Evolutionary conservation across 2,113 vertebrate genomes (phyloP), one percentile per base, ranked within the genome.

Genomic region (Brachirus orientalis): DNA sequence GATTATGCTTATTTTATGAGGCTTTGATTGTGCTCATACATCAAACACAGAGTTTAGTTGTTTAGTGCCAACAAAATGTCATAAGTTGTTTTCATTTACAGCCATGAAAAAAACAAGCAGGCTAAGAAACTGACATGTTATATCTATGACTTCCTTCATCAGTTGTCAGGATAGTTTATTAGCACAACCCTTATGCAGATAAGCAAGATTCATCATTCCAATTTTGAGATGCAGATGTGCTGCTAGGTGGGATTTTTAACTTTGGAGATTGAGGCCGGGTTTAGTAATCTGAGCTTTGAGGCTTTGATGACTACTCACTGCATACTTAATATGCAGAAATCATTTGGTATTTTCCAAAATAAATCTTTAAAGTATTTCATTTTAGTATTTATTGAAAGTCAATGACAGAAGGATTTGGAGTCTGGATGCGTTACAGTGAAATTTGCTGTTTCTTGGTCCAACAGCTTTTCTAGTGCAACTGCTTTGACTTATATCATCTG

Each of bases 381-480:
- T 54, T 60, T 7, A 28, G 46, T 28, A 28, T 6, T 4, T 28
- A 28, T 28, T 4, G 28, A 22, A 47, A 9, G 43, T 35, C 10
- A 7, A 28, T 28, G 3, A 52, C 45, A 41, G 20, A 16, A 63
- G 33, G 33, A 65, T 55, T 53, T 72, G 19, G 33, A 46, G 9
- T 46, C 16, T 43, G 13, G 28, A 62, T 60, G 5, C 54, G 43
- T 41, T 10, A 35, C 18, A 7, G 60, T 55, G 58, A 55, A 59
- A 51, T 11, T n/a, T 8, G 2, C 46, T 48, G 47, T 18, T 28
- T 9, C 22, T 50, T 43, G 37, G 19, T 37, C 53, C 18, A 41
- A 9, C 19, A 12, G 7, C 46, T 18, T 65, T 22, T 74, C 10
- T 43, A 20, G 0, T 19, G 65, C 19, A 56, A 10, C 20, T 52